phyloP scores from a whole-genome alignment of 2,888 invertebrate species.

The Rhagonycha fulva region DNA sequence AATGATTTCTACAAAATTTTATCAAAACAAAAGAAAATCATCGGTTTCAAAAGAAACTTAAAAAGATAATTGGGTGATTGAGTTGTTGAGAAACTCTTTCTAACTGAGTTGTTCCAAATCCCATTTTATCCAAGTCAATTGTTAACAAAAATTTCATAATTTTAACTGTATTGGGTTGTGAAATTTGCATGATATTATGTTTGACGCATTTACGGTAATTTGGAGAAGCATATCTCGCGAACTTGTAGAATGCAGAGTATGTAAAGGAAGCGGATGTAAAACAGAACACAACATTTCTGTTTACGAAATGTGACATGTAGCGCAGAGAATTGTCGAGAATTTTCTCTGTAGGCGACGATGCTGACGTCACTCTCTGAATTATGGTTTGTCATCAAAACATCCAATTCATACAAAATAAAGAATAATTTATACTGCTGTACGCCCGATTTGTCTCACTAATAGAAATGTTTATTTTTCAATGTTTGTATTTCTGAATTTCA shows the following conservation, averaged over 20 bases:
- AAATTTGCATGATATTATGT: not conserved
- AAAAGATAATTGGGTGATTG: not conserved
- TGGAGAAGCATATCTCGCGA: not conserved
- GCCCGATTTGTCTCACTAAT: not conserved
- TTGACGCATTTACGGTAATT: slow-evolving; percentile 12
- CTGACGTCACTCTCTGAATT: not conserved
- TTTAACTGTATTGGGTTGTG: not conserved
- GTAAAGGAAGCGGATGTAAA: slow-evolving; percentile 17
- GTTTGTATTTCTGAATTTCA: not conserved
- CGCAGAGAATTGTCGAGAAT: not conserved
- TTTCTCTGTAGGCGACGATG: not conserved
- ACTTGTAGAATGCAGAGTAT: slow-evolving; percentile 1
- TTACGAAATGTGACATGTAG: slow-evolving; percentile 14
- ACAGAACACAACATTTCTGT: slow-evolving; percentile 9
- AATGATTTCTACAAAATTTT: not conserved
- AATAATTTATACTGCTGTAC: not conserved
- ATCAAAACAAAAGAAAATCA: not conserved
- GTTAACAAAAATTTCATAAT: slow-evolving; percentile 2
- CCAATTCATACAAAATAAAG: not conserved
- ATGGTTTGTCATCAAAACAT: slow-evolving; percentile 3
- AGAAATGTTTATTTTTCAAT: not conserved
- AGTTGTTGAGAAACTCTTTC: not conserved
- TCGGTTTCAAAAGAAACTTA: not conserved
- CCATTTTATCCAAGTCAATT: not conserved
- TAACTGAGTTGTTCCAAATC: too few species aligned